Evolutionary conservation across 2,113 vertebrate species (phyloP).

Genomic region (Sturnus vulgaris): DNA sequence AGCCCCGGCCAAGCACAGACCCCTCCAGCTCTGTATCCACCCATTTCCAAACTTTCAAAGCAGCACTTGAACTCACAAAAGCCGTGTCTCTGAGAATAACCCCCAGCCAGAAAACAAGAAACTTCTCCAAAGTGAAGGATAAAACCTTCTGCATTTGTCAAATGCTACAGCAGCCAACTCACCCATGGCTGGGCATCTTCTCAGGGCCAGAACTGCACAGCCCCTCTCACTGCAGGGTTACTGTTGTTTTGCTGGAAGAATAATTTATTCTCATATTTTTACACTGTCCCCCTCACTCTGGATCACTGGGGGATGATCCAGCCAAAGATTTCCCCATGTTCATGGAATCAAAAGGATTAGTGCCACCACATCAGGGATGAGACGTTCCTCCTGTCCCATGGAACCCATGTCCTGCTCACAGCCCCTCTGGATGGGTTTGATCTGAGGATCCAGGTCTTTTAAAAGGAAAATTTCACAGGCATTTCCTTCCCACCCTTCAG

Average conservation of each 20-base stretch:
- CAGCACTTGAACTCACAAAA: neutral
- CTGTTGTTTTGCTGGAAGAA: neutral
- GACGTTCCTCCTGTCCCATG: rapidly evolving
- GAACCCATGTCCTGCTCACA: neutral
- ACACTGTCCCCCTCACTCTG: rapidly evolving
- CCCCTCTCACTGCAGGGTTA: neutral
- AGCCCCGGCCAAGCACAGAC: rapidly evolving
- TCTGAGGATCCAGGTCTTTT: neutral
- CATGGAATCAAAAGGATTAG: neutral
- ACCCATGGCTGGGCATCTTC: neutral
- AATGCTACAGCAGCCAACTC: rapidly evolving
- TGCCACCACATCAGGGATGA: neutral
- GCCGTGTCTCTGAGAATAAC: neutral
- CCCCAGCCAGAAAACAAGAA: neutral
- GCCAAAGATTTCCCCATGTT: rapidly evolving
- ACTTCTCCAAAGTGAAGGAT: neutral
- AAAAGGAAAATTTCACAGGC: neutral
- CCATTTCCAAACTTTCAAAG: neutral
- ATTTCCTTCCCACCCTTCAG: neutral
- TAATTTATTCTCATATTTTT: neutral
- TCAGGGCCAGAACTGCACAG: neutral
- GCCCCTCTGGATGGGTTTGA: neutral
- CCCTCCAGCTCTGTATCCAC: neutral
- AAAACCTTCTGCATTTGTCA: rapidly evolving
- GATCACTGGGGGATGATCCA: neutral